A percentile compares a stretch with the other conserved stretches of the same genome.
Conservation (phyloP, 2,888 invertebrate species). For the Leucozona laternaria region DNA sequence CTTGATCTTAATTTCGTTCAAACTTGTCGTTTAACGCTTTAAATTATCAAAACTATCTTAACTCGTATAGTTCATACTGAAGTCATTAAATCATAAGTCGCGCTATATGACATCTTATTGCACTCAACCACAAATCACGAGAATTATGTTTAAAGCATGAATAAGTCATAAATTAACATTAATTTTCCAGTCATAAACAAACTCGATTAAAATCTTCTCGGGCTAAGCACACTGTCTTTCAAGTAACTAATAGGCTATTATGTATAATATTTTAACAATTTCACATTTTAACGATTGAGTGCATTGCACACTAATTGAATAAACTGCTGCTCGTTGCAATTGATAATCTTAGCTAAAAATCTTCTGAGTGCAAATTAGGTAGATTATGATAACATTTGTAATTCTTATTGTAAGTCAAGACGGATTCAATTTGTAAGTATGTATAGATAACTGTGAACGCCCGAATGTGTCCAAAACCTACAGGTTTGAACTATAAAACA, state of each 20-base stretch:
- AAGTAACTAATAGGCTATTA: not conserved
- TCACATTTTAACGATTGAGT: not conserved
- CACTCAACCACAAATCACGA: not conserved
- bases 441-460: no score
- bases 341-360: constrained; percentile 3
- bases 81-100: not conserved
- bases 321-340: not conserved
- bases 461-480: no score
- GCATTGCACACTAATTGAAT: not conserved
- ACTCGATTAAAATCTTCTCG: not conserved
- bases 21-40: not conserved
- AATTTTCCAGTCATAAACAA: not conserved
- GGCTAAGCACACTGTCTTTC: not conserved
- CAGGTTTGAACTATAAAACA: no score
- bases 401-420: no score
- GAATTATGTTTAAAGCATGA: not conserved
- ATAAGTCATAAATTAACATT: not conserved
- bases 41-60: not conserved
- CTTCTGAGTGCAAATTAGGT: not conserved
- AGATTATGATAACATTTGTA: no score
- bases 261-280: not conserved
- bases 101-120: not conserved
- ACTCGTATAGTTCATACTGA: not conserved
- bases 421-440: no score
- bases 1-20: not conserved